Base-by-base conservation (phyloP, 2,113 vertebrate genomes). In the Vidua macroura region DNA sequence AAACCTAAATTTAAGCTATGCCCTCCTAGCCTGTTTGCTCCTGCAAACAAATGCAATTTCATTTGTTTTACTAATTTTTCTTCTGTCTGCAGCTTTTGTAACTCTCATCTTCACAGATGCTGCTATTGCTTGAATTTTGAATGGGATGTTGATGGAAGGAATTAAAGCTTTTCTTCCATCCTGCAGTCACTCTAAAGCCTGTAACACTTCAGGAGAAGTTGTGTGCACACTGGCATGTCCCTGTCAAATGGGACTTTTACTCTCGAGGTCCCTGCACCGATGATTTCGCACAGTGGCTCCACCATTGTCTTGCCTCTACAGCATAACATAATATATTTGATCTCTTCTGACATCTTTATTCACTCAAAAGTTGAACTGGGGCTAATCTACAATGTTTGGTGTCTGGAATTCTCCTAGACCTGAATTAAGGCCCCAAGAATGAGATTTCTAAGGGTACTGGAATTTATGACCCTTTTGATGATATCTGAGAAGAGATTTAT, bases 261-360 rank as follows among this genome's bases (percentile, higher is more conserved):
- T 51, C 48, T 6, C 0, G 0, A 18, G 16, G 33, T 49, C 68
- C 51, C 41, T 56, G 44, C 13, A 7, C 21, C 13, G 13, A 33
- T 73, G 39, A 11, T 68, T 73, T 79, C 73, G 58, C 67, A 20
- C 52, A 23, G 55, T 30, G 64, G 30, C 74, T 84, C 53, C 28
- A 27, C 20, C 31, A 13, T 85, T 77, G 49, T 22, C 2, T 60
- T 87, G 33, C 55, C 24, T 55, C 35, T 28, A 9, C 43, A 66
- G 58, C 56, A 53, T 7, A 60, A 46, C 33, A 33, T 1, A 58
- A 73, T 21, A 49, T 20, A 43, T 53, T 70, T 86, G 68, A 81
- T 79, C 56, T 69, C 72, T 75, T 86, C 64, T 84, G 82, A 73
- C 51, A 60, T 35, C 48, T 92, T 76, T 72, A 62, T 93, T 94